Percentiles rank a stretch among this genome's conserved stretches.
These are phyloP conservation scores for Vipera ursinii DNA, from an alignment of 2,797 vertebrate genomes.

Conservation along the genomic window DNA sequence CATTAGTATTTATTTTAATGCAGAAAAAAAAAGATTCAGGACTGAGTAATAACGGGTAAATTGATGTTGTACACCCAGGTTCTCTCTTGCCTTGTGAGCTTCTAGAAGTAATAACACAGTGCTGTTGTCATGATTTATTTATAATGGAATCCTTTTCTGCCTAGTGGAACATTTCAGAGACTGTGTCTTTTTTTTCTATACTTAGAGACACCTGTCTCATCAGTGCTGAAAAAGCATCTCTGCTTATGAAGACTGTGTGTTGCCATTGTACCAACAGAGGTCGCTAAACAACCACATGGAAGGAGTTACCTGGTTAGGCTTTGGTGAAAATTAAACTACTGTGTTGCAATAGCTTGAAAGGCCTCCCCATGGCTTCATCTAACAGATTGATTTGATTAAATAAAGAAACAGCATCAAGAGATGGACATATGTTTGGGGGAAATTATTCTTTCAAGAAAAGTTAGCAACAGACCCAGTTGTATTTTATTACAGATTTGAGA, in stretches of 20 bases:
- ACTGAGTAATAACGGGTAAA: neutral
- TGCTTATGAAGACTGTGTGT: conserved; percentile 18
- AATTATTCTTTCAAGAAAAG: neutral
- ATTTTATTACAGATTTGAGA: neutral
- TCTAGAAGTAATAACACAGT: neutral
- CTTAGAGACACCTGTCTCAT: conserved; percentile 18
- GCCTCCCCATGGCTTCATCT: neutral
- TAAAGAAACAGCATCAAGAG: neutral
- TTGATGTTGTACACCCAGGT: neutral
- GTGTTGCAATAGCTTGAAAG: conserved; percentile 18
- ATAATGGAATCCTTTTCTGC: conserved; percentile 20
- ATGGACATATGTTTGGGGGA: neutral
- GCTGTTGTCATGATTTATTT: neutral
- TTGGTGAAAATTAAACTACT: conserved; percentile 7
- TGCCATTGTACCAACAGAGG: conserved; percentile 66
- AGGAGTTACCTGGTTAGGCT: conserved; percentile 23
- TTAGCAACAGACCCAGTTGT: neutral
- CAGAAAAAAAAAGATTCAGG: neutral
- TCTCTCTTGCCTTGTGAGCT: neutral
- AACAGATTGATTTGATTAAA: neutral
- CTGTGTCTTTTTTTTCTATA: neutral
- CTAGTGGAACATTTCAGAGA: neutral
- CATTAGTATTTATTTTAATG: neutral
- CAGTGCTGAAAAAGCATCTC: conserved; percentile 10
- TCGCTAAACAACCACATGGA: conserved; percentile 58